phyloP scores from a whole-genome alignment of 2,888 invertebrate species.

The Hoplodrina ambigua region DNA sequence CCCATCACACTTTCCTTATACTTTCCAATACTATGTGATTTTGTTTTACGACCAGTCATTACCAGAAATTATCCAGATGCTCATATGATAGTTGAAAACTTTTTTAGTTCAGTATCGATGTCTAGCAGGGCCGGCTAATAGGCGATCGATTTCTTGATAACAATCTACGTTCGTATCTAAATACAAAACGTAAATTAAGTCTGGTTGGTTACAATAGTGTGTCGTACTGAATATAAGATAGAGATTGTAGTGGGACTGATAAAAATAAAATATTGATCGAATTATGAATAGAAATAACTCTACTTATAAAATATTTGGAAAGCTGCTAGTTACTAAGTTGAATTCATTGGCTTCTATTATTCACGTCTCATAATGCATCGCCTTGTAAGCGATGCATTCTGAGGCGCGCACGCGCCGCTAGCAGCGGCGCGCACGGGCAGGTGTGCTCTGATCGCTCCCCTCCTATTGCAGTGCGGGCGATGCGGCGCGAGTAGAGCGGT shows the following conservation, averaged over 20 bases:
- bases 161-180: conserved; percentile 62
- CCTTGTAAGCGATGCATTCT: conserved; percentile 54
- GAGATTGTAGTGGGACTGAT: background rate
- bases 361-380: conserved; percentile 39
- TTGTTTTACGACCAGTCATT: conserved; percentile 72
- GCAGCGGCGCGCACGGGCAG: conserved; percentile 78
- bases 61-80: conserved; percentile 67
- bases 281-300: background rate
- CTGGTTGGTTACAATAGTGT: conserved; percentile 36
- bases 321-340: conserved; percentile 68
- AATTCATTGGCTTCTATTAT: conserved; percentile 33
- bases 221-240: conserved; percentile 16
- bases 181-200: conserved; percentile 54
- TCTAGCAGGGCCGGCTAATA: conserved; percentile 62
- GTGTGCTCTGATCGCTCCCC: conserved; percentile 86
- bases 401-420: conserved; percentile 69
- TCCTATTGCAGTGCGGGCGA: conserved; percentile 89
- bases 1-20: conserved; percentile 68
- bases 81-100: conserved; percentile 56
- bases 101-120: conserved; percentile 60
- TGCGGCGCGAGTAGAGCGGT: conserved; percentile 88
- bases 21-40: conserved; percentile 68
- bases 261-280: conserved; percentile 1
- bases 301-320: conserved; percentile 57
- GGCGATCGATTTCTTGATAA: conserved; percentile 77